phyloP scores from a whole-genome alignment of 37 sponge, comb jelly and placozoan genomes.

The Amphimedon queenslandica region DNA sequence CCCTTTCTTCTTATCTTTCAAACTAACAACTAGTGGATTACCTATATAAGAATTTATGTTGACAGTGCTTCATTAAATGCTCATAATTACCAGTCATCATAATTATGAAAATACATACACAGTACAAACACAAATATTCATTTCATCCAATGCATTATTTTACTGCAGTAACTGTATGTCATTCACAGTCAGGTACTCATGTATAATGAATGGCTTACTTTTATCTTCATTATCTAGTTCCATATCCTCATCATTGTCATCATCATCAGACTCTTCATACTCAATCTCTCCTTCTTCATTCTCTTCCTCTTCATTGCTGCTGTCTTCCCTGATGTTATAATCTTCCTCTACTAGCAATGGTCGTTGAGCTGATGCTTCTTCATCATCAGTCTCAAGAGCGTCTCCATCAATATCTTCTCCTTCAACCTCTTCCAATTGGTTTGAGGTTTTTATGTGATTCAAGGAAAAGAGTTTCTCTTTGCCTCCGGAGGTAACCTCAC shows the following conservation, averaged over 20 bases:
- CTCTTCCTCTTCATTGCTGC: background rate
- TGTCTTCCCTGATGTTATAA: slow-evolving; percentile 18
- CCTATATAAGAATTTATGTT: slow-evolving; percentile 30
- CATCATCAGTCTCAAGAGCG: slow-evolving; percentile 8
- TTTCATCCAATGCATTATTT: background rate
- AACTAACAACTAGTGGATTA: slow-evolving; percentile 77
- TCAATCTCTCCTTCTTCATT: slow-evolving; percentile 1
- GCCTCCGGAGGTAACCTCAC: slow-evolving; percentile 10
- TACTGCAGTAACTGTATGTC: too few relatives aligned
- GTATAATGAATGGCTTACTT: background rate
- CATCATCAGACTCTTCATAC: slow-evolving; percentile 6
- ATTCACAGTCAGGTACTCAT: background rate
- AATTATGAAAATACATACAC: too few relatives aligned
- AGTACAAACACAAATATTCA: too few relatives aligned
- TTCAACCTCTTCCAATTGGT: slow-evolving; percentile 46
- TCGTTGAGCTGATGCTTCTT: background rate
- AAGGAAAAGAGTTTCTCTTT: slow-evolving; percentile 49
- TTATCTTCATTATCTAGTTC: slow-evolving; percentile 1
- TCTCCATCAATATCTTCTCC: slow-evolving; percentile 37
- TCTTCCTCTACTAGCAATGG: background rate
- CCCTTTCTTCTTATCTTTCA: slow-evolving; percentile 22
- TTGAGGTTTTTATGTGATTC: slow-evolving; percentile 42
- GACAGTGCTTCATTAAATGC: slow-evolving; percentile 35
- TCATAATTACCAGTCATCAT: background rate
- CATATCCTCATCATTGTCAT: slow-evolving; percentile 28